Conservation (phyloP, 1,140 invertebrate genomes). For the Drosophila auraria region DNA sequence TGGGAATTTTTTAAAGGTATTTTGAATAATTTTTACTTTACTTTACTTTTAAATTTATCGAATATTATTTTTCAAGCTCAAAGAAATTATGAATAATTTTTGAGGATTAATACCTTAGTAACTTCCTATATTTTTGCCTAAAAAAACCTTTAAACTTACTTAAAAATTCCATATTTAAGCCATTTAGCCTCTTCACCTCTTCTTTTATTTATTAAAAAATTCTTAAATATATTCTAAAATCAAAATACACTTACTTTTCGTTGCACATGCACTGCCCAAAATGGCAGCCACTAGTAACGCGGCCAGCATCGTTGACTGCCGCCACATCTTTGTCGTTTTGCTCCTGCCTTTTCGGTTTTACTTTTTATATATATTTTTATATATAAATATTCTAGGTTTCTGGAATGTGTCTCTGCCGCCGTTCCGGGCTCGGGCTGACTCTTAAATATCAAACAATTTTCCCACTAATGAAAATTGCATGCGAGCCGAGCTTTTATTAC, state of each 20-base stretch:
- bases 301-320: constrained; percentile 82
- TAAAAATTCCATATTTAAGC: too few relatives aligned
- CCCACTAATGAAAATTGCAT: constrained; percentile 75
- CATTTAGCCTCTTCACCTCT: too few relatives aligned
- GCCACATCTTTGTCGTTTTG: constrained; percentile 71
- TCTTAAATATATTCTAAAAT: not conserved
- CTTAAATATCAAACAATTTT: constrained; percentile 63
- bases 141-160: too few relatives aligned
- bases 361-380: constrained; percentile 29
- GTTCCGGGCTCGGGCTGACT: constrained; percentile 22
- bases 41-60: too few relatives aligned
- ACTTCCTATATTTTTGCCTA: too few relatives aligned
- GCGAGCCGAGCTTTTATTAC: constrained; percentile 62
- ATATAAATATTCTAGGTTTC: constrained; percentile 35
- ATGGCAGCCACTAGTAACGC: constrained; percentile 75
- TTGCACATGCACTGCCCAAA: constrained; percentile 63
- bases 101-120: too few relatives aligned
- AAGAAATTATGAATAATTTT: too few relatives aligned
- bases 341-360: constrained; percentile 19
- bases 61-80: too few relatives aligned
- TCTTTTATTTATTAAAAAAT: not conserved
- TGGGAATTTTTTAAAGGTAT: too few relatives aligned
- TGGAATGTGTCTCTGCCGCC: constrained; percentile 55
- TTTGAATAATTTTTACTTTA: too few relatives aligned
- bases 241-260: constrained; percentile 61